Percentiles rank a stretch among this genome's conserved stretches.
Conservation (phyloP, 2,113 vertebrate species). For the Galeopterus variegatus region DNA sequence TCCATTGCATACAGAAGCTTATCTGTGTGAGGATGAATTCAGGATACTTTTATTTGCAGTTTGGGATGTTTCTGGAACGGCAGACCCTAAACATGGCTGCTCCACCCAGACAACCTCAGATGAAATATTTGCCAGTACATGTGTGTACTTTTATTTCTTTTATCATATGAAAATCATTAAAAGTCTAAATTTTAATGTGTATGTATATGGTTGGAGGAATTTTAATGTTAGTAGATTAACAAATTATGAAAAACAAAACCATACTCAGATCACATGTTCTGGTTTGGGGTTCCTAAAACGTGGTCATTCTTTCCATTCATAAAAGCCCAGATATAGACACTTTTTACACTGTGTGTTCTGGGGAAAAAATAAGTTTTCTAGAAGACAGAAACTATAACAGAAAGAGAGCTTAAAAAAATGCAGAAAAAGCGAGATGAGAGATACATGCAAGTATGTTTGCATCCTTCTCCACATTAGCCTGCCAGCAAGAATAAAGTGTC, state of each 20-base stretch:
- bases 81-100: not conserved
- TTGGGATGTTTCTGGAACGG: not conserved
- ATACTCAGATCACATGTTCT: not conserved
- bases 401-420: not conserved
- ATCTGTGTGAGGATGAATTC: not conserved
- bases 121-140: not conserved
- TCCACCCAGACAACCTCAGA: not conserved
- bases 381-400: not conserved
- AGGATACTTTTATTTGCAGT: not conserved
- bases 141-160: not conserved
- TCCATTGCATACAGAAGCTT: not conserved
- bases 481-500: not conserved
- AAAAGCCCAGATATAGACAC: not conserved
- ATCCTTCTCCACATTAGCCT: not conserved
- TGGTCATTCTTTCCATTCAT: not conserved
- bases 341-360: not conserved
- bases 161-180: not conserved
- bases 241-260: slow-evolving; percentile 25
- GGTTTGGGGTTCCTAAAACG: not conserved
- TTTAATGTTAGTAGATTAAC: not conserved
- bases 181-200: not conserved
- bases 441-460: not conserved
- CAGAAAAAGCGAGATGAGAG: not conserved
- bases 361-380: not conserved
- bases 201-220: not conserved